These are phyloP conservation scores for Phania funesta DNA, from an alignment of 2,888 invertebrate species.

Conservation along the genomic window DNA sequence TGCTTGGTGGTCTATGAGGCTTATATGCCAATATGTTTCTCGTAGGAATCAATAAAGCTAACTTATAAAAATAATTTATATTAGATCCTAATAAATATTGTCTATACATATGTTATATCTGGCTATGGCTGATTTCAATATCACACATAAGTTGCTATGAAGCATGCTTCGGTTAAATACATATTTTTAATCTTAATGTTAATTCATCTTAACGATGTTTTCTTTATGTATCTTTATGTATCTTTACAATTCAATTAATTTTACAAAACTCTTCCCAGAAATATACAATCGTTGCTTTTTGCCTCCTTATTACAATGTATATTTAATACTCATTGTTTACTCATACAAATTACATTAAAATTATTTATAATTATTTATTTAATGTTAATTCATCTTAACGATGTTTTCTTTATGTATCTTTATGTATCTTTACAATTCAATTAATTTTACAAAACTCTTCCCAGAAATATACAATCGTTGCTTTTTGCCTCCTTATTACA, in stretches of 20 bases:
- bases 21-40: no score
- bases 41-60: not conserved
- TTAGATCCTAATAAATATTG: not conserved
- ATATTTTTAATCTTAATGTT: not conserved
- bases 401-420: not conserved
- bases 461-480: constrained; percentile 17
- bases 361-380: no score
- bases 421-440: not conserved
- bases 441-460: no score
- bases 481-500: not conserved
- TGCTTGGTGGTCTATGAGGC: no score
- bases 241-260: not conserved
- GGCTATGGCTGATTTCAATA: no score
- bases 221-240: not conserved
- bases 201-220: not conserved
- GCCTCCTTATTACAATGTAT: not conserved
- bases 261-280: not conserved
- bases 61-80: not conserved
- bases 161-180: no score
- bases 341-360: no score
- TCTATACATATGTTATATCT: no score
- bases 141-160: not conserved
- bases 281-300: constrained; percentile 14
- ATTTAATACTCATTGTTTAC: constrained; percentile 31
- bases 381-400: not conserved